Base-by-base conservation (phyloP, 2,888 invertebrate genomes). In the Lottia gigantea region DNA sequence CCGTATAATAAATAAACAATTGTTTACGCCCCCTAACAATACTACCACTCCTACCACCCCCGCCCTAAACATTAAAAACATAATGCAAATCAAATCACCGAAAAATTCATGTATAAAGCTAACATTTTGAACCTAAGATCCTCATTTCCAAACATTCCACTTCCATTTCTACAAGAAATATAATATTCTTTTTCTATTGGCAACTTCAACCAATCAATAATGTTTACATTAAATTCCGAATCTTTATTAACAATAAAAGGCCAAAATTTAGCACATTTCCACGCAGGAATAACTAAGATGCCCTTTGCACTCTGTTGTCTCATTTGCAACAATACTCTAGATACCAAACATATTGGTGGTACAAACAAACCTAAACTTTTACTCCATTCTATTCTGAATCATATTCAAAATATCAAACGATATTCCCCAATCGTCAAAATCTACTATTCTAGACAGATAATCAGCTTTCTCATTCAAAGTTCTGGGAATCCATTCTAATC, bases 381-480 rank as follows among this genome's bases (percentile, higher is more conserved):
- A 49, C 16, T n/a, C 49, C 49, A 49, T 11, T 47, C 26, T 19
- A 7, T 46, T 47, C 31, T 72, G 61, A 25, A 79, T 62, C 11
- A 46, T 14, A n/a, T 71, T 15, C 67, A 74, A 75, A n/a, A 77
- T 40, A 67, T 31, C 40, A 14, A 70, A 65, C 46, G 67, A 19
- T 25, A 77, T 64, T 3, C 67, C 67, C 77, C 77, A 78, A 67
- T 76, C 76, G 62, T 76, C 76, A 55, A 63, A 68, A 70, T 75
- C 76, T 25, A 68, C 63, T 31, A 74, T 67, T 19, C 66, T 69
- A 64, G 70, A 76, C 1, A 76, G 46, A 69, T 31, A 64, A 67
- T 78, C 78, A 14, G 76, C 76, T 19, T 55, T 45, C 26, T 31
- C 23, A 68, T 78, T 75, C 25, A 62, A 66, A 15, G 47, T 11